Percentiles rank a stretch among this genome's conserved stretches.
phyloP scores from a whole-genome alignment of 2,113 vertebrate species.

The Coregonus clupeaformis region DNA sequence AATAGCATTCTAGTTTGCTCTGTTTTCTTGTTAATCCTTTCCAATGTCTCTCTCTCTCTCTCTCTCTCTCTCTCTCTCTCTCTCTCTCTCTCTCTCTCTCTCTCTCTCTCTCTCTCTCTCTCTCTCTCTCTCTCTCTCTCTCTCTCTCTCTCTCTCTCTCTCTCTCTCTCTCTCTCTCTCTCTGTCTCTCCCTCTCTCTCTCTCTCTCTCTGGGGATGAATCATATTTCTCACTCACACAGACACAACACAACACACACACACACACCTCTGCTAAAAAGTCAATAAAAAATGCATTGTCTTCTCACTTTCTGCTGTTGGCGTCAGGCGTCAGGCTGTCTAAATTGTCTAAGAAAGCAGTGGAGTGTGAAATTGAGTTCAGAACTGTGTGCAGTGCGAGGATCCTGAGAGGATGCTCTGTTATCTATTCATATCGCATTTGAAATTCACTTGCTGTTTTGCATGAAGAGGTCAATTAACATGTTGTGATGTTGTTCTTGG shows the following conservation, averaged over 20 bases:
- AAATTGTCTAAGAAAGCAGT: constrained; percentile 76
- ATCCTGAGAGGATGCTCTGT: constrained; percentile 67
- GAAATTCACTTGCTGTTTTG: constrained; percentile 49
- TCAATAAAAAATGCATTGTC: constrained; percentile 33
- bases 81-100: no score
- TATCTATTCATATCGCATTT: constrained; percentile 70
- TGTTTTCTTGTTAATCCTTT: no score
- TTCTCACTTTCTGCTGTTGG: constrained; percentile 72
- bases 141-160: no score
- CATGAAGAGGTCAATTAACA: constrained; percentile 61
- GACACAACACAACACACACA: neutral
- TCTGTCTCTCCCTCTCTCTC: no score
- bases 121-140: no score
- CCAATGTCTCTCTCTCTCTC: no score
- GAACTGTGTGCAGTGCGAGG: constrained; percentile 63
- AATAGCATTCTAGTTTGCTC: no score
- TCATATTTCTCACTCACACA: constrained; percentile 16
- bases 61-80: no score
- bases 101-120: no score
- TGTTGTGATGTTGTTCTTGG: constrained; percentile 10
- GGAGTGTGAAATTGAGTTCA: constrained; percentile 82
- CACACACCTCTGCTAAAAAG: neutral
- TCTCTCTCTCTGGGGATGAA: neutral
- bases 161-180: no score
- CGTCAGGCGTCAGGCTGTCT: constrained; percentile 75